These are phyloP conservation scores for Tamandua tetradactyla DNA, from an alignment of 2,797 vertebrate genomes.

Conservation along the genomic window DNA sequence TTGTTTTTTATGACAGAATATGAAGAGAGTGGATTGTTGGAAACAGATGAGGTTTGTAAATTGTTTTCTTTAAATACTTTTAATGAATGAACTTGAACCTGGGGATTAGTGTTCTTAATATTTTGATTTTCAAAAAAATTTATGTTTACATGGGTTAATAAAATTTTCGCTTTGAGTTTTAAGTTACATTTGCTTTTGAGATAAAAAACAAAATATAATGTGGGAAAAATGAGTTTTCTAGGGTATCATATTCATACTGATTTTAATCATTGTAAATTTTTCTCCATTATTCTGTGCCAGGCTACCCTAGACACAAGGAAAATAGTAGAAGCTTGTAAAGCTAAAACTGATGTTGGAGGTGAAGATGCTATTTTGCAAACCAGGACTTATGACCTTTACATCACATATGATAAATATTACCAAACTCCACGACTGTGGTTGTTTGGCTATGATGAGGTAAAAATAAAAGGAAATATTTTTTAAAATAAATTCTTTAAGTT, in stretches of 20 bases:
- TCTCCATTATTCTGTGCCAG: slow-evolving; percentile 83
- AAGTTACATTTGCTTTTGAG: slow-evolving; percentile 13
- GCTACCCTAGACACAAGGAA: slow-evolving; percentile 96
- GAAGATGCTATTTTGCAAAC: slow-evolving; percentile 98
- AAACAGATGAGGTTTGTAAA: slow-evolving; percentile 95
- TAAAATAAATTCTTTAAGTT: slow-evolving; percentile 49
- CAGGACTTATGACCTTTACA: slow-evolving; percentile 98
- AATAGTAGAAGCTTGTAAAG: slow-evolving; percentile 91
- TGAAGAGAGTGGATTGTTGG: slow-evolving; percentile 97
- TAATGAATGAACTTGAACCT: slow-evolving; percentile 43
- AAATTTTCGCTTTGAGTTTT: slow-evolving; percentile 44
- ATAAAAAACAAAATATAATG: background rate
- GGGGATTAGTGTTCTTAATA: background rate
- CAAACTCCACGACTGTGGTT: slow-evolving; percentile 98
- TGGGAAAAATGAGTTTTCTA: slow-evolving; percentile 49
- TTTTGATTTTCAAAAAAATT: slow-evolving; percentile 42
- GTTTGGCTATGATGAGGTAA: slow-evolving; percentile 98
- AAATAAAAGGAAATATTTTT: slow-evolving; percentile 7
- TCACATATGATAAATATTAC: slow-evolving; percentile 99
- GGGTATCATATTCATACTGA: background rate
- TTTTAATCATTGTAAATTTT: slow-evolving; percentile 55
- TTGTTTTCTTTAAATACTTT: slow-evolving; percentile 65
- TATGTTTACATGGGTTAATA: background rate
- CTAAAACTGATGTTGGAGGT: slow-evolving; percentile 91
- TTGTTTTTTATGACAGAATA: slow-evolving; percentile 91